These are phyloP conservation scores for Hipparchia semele DNA, from an alignment of 2,888 invertebrate species.

Conservation along the genomic window DNA sequence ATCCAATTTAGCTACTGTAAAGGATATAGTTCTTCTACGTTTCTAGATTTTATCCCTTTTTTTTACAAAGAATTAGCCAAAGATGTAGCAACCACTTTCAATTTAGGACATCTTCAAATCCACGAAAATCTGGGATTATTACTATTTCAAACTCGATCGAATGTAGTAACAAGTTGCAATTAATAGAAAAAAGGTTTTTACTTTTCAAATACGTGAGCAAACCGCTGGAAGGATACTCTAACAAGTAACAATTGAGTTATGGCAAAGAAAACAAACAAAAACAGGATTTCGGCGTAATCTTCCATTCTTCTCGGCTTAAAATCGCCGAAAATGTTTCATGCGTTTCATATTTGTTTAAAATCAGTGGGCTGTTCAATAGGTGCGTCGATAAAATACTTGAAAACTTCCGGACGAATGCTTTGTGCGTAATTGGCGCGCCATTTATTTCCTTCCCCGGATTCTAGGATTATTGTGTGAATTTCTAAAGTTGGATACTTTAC, in stretches of 20 bases:
- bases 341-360: conserved; percentile 77
- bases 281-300: conserved; percentile 80
- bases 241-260: conserved; percentile 75
- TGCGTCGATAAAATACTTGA: conserved; percentile 70
- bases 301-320: conserved; percentile 71
- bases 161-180: background rate
- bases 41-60: background rate
- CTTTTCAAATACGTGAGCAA: conserved; percentile 44
- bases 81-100: too few species aligned
- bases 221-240: conserved; percentile 44
- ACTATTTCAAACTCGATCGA: background rate
- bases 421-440: conserved; percentile 74
- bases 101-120: background rate
- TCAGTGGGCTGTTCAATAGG: conserved; percentile 62
- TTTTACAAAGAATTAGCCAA: background rate
- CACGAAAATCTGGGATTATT: background rate
- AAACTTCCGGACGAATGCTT: conserved; percentile 75
- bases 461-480: conserved; percentile 59
- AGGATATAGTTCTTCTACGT: too few species aligned
- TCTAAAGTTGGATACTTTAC: conserved; percentile 71
- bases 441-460: conserved; percentile 73
- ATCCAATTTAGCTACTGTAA: too few species aligned
- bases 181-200: conserved; percentile 11
- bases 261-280: conserved; percentile 81
- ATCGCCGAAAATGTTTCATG: conserved; percentile 53